A percentile compares a stretch with the other conserved stretches of the same genome.
Conservation (phyloP, 37 sponge, comb jelly and placozoan species). For the Agelas oroides region DNA sequence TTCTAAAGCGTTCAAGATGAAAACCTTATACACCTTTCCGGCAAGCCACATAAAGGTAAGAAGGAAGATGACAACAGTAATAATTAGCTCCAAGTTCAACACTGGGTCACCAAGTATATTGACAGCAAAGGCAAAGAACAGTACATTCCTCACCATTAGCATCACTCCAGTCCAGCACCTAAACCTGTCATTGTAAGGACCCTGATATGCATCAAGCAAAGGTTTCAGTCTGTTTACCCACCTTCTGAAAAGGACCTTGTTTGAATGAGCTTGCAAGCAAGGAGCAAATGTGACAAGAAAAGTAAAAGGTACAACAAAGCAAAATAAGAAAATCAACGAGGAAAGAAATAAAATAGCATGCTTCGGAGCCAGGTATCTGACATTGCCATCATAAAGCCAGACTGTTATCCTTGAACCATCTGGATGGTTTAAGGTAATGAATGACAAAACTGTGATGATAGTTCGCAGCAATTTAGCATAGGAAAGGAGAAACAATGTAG, state of each 20-base stretch:
- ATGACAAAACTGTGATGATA: not conserved
- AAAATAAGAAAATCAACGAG: not conserved
- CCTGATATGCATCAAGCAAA: slow-evolving; percentile 23
- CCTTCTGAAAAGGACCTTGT: not conserved
- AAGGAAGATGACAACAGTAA: not conserved
- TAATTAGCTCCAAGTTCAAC: not conserved
- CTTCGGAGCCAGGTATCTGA: not conserved
- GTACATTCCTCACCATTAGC: slow-evolving; percentile 14
- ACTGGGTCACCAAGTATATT: not conserved
- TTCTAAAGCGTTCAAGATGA: slow-evolving; percentile 15
- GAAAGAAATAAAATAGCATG: not conserved
- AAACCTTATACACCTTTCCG: slow-evolving; percentile 10
- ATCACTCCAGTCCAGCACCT: slow-evolving; percentile 41
- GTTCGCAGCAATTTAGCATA: not conserved
- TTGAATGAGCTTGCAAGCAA: not conserved
- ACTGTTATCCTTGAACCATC: not conserved
- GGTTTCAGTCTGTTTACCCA: slow-evolving; percentile 16
- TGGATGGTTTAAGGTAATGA: not conserved
- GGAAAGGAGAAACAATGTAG: not conserved
- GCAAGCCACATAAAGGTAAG: not conserved
- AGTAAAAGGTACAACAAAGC: not conserved
- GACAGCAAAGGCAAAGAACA: slow-evolving; percentile 23
- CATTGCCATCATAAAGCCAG: slow-evolving; percentile 3
- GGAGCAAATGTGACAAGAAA: slow-evolving; percentile 21
- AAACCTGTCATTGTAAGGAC: slow-evolving; percentile 32